Evolutionary conservation across 1,140 invertebrate species (phyloP).

Genomic region (Tyrophagus putrescentiae): DNA sequence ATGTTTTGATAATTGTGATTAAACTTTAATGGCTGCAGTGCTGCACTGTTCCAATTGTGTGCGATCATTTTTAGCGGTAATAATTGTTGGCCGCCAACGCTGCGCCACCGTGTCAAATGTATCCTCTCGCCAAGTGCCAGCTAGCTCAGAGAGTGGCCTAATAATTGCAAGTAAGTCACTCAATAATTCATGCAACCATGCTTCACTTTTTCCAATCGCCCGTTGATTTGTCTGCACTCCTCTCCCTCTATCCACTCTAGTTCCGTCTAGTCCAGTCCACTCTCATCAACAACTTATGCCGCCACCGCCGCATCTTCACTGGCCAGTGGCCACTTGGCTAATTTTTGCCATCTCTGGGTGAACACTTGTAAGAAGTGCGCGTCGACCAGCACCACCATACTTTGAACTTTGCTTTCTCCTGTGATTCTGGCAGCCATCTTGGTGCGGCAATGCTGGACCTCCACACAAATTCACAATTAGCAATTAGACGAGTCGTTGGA

Average conservation of each 20-base stretch:
- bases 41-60: neutral
- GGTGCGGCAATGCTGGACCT: neutral
- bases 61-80: neutral
- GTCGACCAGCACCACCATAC: too few relatives aligned
- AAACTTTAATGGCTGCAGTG: neutral
- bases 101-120: constrained; percentile 10
- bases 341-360: too few relatives aligned
- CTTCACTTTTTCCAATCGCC: neutral
- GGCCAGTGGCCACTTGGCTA: neutral
- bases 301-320: neutral
- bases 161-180: neutral
- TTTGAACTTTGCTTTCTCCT: too few relatives aligned
- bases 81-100: neutral
- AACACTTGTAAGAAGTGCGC: too few relatives aligned
- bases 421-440: too few relatives aligned
- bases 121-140: neutral
- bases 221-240: neutral
- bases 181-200: constrained; percentile 7
- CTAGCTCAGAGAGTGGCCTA: neutral
- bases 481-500: neutral
- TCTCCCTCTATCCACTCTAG: neutral
- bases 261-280: neutral
- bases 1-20: constrained; percentile 13
- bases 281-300: neutral
- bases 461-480: neutral